Evolutionary conservation across 2,113 vertebrate genomes (phyloP).

Genomic region (Lathamus discolor): DNA sequence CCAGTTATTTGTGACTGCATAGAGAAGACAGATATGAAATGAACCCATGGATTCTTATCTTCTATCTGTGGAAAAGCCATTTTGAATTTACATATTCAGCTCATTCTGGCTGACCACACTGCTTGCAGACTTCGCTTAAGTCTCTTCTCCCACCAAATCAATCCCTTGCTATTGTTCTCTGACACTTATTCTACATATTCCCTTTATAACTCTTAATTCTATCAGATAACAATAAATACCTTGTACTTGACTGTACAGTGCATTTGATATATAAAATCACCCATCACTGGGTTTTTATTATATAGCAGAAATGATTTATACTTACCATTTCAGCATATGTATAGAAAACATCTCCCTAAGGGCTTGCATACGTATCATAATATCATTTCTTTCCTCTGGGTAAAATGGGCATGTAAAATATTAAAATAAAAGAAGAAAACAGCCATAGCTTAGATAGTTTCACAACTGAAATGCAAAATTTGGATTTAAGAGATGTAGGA

Average conservation of each 20-base stretch:
- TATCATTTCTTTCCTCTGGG: not conserved
- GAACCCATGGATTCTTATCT: not conserved
- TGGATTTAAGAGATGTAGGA: not conserved
- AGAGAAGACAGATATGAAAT: not conserved
- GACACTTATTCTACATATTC: not conserved
- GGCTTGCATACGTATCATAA: rapidly evolving
- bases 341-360: not conserved
- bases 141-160: not conserved
- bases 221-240: not conserved
- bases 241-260: not conserved
- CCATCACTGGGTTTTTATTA: not conserved
- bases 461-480: not conserved
- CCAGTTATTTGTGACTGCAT: not conserved
- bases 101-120: not conserved
- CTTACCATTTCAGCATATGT: not conserved
- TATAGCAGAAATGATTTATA: not conserved
- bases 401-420: not conserved
- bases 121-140: rapidly evolving
- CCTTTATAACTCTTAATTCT: not conserved
- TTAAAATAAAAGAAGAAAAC: not conserved
- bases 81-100: not conserved
- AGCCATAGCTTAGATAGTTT: not conserved
- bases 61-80: not conserved
- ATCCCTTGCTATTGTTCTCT: not conserved
- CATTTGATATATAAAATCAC: not conserved